These are phyloP conservation scores for Peromyscus aztecus DNA, from an alignment of 2,797 vertebrate genomes.

Conservation along the genomic window DNA sequence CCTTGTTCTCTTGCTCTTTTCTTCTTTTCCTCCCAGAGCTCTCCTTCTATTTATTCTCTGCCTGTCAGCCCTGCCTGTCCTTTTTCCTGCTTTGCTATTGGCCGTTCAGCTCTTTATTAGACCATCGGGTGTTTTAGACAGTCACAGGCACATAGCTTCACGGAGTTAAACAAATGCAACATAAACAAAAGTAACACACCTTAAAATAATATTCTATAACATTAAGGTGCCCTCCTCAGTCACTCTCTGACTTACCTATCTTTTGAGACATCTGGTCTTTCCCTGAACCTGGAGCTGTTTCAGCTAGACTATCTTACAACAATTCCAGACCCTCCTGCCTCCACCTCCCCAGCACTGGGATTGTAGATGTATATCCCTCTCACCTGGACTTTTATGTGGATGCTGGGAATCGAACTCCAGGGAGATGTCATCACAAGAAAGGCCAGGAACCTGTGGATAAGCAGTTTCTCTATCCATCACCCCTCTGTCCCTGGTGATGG, in stretches of 20 bases:
- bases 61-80: no score
- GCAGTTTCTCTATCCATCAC: neutral
- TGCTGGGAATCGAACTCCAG: neutral
- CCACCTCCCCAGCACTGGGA: neutral
- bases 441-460: neutral
- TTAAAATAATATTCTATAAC: no score
- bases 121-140: no score
- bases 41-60: no score
- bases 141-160: no score
- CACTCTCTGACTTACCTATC: neutral
- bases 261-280: neutral
- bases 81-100: no score
- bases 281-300: neutral
- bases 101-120: no score
- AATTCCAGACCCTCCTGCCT: neutral
- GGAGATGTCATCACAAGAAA: neutral
- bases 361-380: neutral
- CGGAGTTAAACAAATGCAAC: no score
- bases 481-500: no score
- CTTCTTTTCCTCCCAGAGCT: no score
- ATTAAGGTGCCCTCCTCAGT: neutral
- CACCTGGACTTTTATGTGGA: neutral
- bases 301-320: neutral
- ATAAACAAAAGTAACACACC: no score
- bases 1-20: no score